Conservation (phyloP, 2,888 invertebrate genomes). For the Tinea pellionella region DNA sequence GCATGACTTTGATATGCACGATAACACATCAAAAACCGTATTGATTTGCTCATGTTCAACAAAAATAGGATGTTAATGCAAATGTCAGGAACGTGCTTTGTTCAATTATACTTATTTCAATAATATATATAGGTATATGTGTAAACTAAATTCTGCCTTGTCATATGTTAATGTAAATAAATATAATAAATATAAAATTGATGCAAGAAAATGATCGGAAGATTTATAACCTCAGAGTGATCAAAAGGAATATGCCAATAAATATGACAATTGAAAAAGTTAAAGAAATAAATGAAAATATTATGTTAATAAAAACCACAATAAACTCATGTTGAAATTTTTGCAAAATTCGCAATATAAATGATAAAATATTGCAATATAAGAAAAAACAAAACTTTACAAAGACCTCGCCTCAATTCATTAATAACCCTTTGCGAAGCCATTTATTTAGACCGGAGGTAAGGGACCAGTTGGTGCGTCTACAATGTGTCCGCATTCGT, state of each 20-base stretch:
- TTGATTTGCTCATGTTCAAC: background rate
- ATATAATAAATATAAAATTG: no score
- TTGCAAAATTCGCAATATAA: background rate
- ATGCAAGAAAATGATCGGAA: no score
- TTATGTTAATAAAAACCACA: no score
- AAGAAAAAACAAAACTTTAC: background rate
- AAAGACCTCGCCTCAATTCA: background rate
- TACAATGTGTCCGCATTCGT: slow-evolving; percentile 25
- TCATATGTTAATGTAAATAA: background rate
- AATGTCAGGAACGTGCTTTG: slow-evolving; percentile 14
- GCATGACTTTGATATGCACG: background rate
- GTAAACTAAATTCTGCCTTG: background rate
- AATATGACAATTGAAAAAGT: no score
- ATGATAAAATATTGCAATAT: background rate
- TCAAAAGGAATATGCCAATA: no score
- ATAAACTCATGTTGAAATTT: no score
- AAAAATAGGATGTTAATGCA: slow-evolving; percentile 6
- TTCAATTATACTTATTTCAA: background rate
- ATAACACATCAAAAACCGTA: background rate
- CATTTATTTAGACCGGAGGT: slow-evolving; percentile 2
- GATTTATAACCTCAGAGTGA: no score
- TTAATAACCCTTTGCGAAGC: slow-evolving; percentile 4
- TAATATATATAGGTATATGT: no score
- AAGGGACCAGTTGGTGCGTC: slow-evolving; percentile 26
- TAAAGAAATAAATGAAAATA: no score